Conservation (phyloP, 2,888 invertebrate species). For the Tuberolachnus salignus region DNA sequence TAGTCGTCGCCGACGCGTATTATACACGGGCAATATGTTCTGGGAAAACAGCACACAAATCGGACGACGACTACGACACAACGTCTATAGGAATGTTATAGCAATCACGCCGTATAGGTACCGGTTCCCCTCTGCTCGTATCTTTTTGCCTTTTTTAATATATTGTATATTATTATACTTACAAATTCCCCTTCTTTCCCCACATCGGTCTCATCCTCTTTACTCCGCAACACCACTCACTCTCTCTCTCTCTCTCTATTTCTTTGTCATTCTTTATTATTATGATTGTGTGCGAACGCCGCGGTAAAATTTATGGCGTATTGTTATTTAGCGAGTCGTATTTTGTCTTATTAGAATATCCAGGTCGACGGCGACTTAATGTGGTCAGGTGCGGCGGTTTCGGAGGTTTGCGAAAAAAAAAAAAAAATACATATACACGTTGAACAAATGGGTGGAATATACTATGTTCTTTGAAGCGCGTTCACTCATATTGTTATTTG, state of each 20-base stretch:
- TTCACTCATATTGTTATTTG: not conserved
- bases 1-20: not conserved
- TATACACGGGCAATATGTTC: slow-evolving; percentile 15
- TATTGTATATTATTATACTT: slow-evolving; percentile 17
- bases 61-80: slow-evolving; percentile 21
- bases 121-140: slow-evolving; percentile 46
- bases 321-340: slow-evolving; percentile 52
- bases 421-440: slow-evolving; percentile 17
- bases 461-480: slow-evolving; percentile 23
- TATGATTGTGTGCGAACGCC: slow-evolving; percentile 28
- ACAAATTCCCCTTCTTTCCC: slow-evolving; percentile 19
- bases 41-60: slow-evolving; percentile 18
- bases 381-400: slow-evolving; percentile 43
- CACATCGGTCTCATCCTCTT: slow-evolving; percentile 47
- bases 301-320: slow-evolving; percentile 51
- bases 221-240: slow-evolving; percentile 49
- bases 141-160: slow-evolving; percentile 44
- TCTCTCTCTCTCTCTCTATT: slow-evolving; percentile 41
- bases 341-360: slow-evolving; percentile 55
- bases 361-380: slow-evolving; percentile 46
- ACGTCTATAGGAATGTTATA: slow-evolving; percentile 46
- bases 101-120: slow-evolving; percentile 39
- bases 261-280: slow-evolving; percentile 35
- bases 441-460: slow-evolving; percentile 1
- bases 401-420: slow-evolving; percentile 34